Percentiles rank a stretch among this genome's conserved stretches.
These are phyloP conservation scores for Clamator glandarius DNA, from an alignment of 2,797 vertebrate genomes.

Conservation along the genomic window DNA sequence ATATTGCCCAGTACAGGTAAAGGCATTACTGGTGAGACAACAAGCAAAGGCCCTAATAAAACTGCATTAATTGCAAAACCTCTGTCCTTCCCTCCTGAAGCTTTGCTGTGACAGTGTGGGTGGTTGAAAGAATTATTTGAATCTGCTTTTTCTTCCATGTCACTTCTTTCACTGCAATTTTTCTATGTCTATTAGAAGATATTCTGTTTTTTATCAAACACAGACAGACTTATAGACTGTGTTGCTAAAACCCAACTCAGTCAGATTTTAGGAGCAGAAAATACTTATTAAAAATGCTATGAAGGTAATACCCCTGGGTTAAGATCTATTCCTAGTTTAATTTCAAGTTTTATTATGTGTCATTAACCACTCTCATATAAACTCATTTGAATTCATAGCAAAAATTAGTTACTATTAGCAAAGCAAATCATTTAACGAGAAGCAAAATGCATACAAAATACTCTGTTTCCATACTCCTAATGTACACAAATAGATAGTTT, in stretches of 20 bases:
- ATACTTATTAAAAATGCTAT: neutral
- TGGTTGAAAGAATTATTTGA: neutral
- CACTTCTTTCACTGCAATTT: neutral
- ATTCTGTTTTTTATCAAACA: slow-evolving; percentile 37
- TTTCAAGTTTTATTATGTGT: neutral
- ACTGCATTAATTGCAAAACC: neutral
- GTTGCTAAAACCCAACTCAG: neutral
- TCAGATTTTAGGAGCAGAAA: neutral
- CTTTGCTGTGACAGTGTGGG: neutral
- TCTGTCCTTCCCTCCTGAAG: neutral
- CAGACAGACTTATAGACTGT: neutral
- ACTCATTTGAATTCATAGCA: neutral
- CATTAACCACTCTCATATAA: neutral
- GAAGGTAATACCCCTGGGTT: neutral
- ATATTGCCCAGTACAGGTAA: fast-evolving
- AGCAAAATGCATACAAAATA: neutral
- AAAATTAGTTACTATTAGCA: too few species aligned
- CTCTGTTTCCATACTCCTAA: neutral
- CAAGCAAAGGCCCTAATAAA: neutral
- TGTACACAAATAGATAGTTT: neutral
- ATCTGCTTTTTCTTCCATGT: neutral
- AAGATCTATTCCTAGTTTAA: neutral
- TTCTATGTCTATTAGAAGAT: neutral
- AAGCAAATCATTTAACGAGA: neutral
- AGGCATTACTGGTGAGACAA: neutral